Conservation (phyloP, 2,113 vertebrate genomes). For the Tonatia bakeri region DNA sequence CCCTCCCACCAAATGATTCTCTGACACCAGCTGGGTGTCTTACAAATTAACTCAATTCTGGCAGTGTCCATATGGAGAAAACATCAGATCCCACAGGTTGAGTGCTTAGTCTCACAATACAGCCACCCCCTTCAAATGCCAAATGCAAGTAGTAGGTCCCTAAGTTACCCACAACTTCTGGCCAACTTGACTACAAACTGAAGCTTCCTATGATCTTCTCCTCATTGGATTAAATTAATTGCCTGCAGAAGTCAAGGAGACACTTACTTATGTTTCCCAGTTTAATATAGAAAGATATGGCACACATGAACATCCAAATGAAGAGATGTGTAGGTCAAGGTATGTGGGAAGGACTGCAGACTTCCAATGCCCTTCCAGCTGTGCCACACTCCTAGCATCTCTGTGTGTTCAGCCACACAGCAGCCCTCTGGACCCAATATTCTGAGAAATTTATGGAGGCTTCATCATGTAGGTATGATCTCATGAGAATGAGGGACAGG, state of each 20-base stretch:
- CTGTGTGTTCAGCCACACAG: too few species aligned
- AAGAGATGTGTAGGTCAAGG: not conserved
- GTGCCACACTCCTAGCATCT: not conserved
- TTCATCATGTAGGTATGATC: not conserved
- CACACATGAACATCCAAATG: not conserved
- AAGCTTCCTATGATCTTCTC: not conserved
- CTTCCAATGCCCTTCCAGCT: not conserved
- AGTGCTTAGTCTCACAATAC: not conserved
- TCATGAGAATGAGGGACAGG: not conserved
- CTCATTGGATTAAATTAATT: not conserved
- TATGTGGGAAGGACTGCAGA: not conserved
- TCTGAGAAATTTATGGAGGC: not conserved
- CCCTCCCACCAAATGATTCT: not conserved
- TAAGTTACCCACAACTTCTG: not conserved
- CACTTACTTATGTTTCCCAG: not conserved
- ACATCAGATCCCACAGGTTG: not conserved
- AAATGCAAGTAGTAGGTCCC: not conserved
- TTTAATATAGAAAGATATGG: not conserved
- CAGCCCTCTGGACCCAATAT: not conserved
- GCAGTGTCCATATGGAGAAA: not conserved
- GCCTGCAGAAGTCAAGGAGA: not conserved
- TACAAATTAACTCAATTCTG: not conserved
- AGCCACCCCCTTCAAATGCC: not conserved
- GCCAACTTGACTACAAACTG: not conserved
- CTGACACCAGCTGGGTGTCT: not conserved